A percentile compares a stretch with the other conserved stretches of the same genome.
Conservation (phyloP, 2,888 invertebrate genomes). For the Xanthorhoe spadicearia region DNA sequence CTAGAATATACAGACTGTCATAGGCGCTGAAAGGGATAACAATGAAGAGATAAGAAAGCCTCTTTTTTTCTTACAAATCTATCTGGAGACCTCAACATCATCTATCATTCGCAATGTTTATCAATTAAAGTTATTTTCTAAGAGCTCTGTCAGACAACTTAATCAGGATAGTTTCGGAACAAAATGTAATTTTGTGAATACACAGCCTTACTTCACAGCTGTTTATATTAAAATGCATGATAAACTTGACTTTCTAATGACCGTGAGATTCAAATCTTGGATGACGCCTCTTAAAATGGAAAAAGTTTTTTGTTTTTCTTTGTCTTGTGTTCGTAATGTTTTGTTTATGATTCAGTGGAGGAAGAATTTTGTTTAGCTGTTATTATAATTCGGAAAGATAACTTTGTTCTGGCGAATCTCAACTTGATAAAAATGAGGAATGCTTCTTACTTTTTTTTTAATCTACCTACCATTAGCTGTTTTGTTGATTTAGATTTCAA, state of each 20-base stretch:
- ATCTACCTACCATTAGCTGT: too few species aligned
- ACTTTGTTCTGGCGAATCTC: slow-evolving; percentile 1
- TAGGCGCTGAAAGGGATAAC: too few species aligned
- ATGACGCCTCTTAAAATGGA: slow-evolving; percentile 64
- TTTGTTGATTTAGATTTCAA: not conserved
- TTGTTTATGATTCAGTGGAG: slow-evolving; percentile 41
- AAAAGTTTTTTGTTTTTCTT: slow-evolving; percentile 65
- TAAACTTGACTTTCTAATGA: slow-evolving; percentile 64
- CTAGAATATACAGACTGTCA: too few species aligned
- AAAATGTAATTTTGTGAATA: slow-evolving; percentile 4
- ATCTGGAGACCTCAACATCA: too few species aligned
- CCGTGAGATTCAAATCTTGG: slow-evolving; percentile 71
- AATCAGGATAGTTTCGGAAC: not conserved
- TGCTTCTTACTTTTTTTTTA: not conserved
- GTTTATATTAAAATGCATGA: slow-evolving; percentile 78
- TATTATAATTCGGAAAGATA: slow-evolving; percentile 18
- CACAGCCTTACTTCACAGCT: slow-evolving; percentile 54
- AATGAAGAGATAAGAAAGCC: too few species aligned
- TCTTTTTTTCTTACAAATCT: too few species aligned
- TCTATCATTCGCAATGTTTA: too few species aligned
- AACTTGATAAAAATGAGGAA: not conserved
- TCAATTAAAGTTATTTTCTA: too few species aligned
- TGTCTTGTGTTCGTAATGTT: slow-evolving; percentile 46
- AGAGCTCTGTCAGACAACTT: too few species aligned
- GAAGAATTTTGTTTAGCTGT: slow-evolving; percentile 31